A percentile compares a stretch with the other conserved stretches of the same genome.
Conservation (phyloP, 2,113 vertebrate species). For the Stegostoma tigrinum region DNA sequence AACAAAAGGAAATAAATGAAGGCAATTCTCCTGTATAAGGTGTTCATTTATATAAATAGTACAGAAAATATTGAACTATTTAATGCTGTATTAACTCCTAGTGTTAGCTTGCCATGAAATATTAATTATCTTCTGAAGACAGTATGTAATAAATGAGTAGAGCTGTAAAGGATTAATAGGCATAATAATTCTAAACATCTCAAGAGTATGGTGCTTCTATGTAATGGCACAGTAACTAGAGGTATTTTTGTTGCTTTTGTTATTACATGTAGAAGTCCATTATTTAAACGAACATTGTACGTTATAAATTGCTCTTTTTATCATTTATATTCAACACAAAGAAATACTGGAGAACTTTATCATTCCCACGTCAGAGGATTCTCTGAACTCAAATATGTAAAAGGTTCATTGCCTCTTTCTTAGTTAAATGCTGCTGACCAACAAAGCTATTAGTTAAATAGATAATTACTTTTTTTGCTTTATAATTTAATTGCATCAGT, state of each 20-base stretch:
- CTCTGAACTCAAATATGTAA: slow-evolving; percentile 34
- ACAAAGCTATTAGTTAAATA: slow-evolving; percentile 38
- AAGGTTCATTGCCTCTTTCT: slow-evolving; percentile 37
- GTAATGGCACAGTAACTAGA: neutral
- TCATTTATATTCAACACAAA: slow-evolving; percentile 17
- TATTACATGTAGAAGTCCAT: neutral
- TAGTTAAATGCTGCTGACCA: slow-evolving; percentile 38
- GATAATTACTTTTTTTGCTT: slow-evolving; percentile 38
- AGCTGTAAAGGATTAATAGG: neutral
- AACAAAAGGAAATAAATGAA: neutral
- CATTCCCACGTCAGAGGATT: slow-evolving; percentile 14
- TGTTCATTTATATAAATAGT: neutral
- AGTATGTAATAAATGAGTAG: neutral
- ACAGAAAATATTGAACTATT: neutral
- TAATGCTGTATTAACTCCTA: neutral
- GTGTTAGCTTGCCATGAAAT: neutral
- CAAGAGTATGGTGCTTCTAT: neutral
- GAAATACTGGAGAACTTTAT: slow-evolving; percentile 6
- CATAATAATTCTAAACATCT: slow-evolving; percentile 3
- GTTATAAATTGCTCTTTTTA: neutral
- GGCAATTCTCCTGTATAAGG: neutral
- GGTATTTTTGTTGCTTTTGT: neutral
- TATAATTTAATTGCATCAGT: slow-evolving; percentile 37
- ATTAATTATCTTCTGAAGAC: slow-evolving; percentile 18
- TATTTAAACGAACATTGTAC: neutral